Evolutionary conservation across 2,888 invertebrate species (phyloP).

Genomic region (Andricus quercusramuli): DNA sequence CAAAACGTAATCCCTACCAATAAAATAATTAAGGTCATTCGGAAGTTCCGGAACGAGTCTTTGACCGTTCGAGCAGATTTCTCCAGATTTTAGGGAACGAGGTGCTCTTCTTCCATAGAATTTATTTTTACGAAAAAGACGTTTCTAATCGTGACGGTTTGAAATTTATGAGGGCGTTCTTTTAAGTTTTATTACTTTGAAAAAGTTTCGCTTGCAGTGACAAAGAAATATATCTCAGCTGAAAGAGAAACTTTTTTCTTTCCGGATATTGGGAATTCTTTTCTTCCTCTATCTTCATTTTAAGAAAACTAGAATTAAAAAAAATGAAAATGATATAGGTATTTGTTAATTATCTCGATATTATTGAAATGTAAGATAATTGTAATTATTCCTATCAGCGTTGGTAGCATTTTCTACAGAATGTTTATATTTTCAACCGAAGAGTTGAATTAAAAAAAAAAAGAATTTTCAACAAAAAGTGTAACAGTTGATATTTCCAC

Average conservation of each 20-base stretch:
- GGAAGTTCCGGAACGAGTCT: slow-evolving; percentile 8
- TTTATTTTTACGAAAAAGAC: slow-evolving; percentile 24
- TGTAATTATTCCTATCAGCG: no score
- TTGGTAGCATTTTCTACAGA: no score
- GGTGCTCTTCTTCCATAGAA: slow-evolving; percentile 9
- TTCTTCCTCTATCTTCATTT: neutral
- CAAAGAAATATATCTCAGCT: neutral
- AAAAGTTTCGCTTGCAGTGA: neutral
- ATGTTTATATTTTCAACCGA: no score
- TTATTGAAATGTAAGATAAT: neutral
- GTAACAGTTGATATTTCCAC: no score
- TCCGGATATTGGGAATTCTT: neutral
- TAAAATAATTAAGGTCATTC: slow-evolving; percentile 71
- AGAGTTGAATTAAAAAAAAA: no score
- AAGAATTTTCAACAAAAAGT: no score
- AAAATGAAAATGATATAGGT: neutral
- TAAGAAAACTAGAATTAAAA: neutral
- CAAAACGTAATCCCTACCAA: slow-evolving; percentile 65
- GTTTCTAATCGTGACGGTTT: slow-evolving; percentile 20
- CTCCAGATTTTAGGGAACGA: slow-evolving; percentile 17
- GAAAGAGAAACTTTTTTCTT: neutral
- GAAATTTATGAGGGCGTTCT: slow-evolving; percentile 12
- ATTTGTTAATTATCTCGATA: neutral
- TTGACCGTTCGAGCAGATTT: slow-evolving; percentile 28
- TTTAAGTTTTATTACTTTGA: slow-evolving; percentile 14